Base-by-base conservation (phyloP, 2,113 vertebrate species). In the Caranx ignobilis region DNA sequence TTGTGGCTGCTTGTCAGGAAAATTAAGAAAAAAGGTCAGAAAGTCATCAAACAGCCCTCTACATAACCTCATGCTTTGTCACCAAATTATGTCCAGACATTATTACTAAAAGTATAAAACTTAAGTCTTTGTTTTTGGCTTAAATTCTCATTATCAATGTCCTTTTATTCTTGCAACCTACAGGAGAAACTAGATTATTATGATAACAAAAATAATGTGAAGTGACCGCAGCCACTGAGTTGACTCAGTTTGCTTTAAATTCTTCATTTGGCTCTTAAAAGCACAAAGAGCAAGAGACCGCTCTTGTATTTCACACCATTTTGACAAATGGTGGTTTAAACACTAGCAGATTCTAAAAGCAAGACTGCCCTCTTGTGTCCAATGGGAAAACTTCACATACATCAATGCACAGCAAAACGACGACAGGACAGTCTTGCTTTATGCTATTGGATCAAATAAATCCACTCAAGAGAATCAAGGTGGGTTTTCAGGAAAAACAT, bases 21-120 rank as follows among this genome's bases (percentile, higher is more conserved):
- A 89, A 92, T 87, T 81, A 86, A 80, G 91, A 87, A 93, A 95
- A 95, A 37, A 8, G 94, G 94, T 95, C 93, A 95, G 81, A 66
- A 88, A 91, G 91, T 79, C 83, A 88, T 71, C 62, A 66, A 86
- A 82, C 65, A 88, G 48, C 55, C 79, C 77, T 81, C 68, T 87
- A 54, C 76, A 74, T 56, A 57, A 70, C 50, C 31, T 59, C 10
- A 21, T 0, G 39, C 26, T 66, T 75, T 80, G 55, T 75, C 76
- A 75, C 65, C 16, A 19, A 70, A 74, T 69, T n/a, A 45, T 62
- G 37, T 61, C 15, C 11, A 6, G 41, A 63, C 73, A 75, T 43
- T n/a, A 11, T 4, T 43, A 74, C n/a, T 11, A 63, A 34, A 71
- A 39, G n/a, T 32, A 48, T 9, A 47, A 64, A 39, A 48, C 39